A percentile compares a stretch with the other conserved stretches of the same genome.
phyloP scores from a whole-genome alignment of 2,888 invertebrate species.

The Tenthredo amoena region DNA sequence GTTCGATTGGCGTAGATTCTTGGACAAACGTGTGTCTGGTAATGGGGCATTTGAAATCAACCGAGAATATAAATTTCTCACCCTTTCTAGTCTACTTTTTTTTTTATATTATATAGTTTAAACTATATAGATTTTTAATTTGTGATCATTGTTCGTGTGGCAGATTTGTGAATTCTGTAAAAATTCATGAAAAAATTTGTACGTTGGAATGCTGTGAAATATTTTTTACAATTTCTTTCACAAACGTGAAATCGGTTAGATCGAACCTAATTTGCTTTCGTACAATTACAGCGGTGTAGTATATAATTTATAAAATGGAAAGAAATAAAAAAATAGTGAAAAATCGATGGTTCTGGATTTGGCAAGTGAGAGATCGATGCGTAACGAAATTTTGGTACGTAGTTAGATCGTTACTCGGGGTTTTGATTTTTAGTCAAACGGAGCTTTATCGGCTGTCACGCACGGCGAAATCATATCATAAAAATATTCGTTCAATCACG shows the following conservation, averaged over 20 bases:
- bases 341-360: background rate
- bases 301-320: background rate
- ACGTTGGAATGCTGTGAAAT: no score
- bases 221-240: no score
- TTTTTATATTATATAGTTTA: no score
- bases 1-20: background rate
- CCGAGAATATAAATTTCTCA: background rate
- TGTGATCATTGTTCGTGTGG: no score
- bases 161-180: no score
- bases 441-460: background rate
- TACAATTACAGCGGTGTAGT: no score
- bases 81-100: background rate
- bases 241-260: no score
- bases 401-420: background rate
- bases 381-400: background rate
- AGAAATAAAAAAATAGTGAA: background rate
- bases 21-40: background rate
- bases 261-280: no score
- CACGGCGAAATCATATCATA: background rate
- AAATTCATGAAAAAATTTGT: no score
- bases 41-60: background rate
- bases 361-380: background rate
- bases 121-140: no score
- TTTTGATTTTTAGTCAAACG: background rate
- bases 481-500: constrained; percentile 1